Evolutionary conservation across 1,140 invertebrate genomes (phyloP), one percentile per base, ranked within the genome.

Genomic region (Atta colombica): DNA sequence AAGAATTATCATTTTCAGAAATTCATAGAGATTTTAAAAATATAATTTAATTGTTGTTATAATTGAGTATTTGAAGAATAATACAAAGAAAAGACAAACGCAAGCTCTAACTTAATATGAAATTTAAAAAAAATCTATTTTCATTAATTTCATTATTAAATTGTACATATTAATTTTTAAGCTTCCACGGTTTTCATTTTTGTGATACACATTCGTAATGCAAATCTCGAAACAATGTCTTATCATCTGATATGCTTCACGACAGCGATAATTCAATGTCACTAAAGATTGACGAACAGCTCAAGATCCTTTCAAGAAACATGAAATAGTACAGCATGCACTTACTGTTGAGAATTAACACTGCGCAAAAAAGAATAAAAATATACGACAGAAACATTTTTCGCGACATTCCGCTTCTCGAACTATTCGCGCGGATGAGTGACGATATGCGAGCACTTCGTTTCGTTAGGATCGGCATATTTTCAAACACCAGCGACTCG

Each of bases 391-490:
- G 25, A 25, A 45, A 18, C 18, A 58, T 60, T 61, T 68, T 39
- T 85, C 88, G 87, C 72, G 74, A 77, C 89, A 91, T 88, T 51
- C 18, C 39, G 66, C 5, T 12, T 25, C n/a, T 69, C 39, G 21
- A 28, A 69, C 66, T 69, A 39, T 21, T 61, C 18, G n/a, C n/a
- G 72, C 39, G 6, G 10, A 88, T 1, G 18, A 69, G 65, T 45
- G 63, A 39, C 65, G 51, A 0, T 45, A 78, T 31, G 16, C 28
- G 18, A 16, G 39, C 78, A 84, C 61, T 65, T 63, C 74, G 77
- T 89, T 91, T 91, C 80, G 77, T 89, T 60, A 10, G 39, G 58
- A 85, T 91, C 80, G 74, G 78, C 87, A 78, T 2, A 78, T 91
- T 84, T 78, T 18, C 4, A 21, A 55, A 25, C 10, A 77, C 28